phyloP scores from a whole-genome alignment of 2,888 invertebrate species.

The Sarcophaga caerulescens region DNA sequence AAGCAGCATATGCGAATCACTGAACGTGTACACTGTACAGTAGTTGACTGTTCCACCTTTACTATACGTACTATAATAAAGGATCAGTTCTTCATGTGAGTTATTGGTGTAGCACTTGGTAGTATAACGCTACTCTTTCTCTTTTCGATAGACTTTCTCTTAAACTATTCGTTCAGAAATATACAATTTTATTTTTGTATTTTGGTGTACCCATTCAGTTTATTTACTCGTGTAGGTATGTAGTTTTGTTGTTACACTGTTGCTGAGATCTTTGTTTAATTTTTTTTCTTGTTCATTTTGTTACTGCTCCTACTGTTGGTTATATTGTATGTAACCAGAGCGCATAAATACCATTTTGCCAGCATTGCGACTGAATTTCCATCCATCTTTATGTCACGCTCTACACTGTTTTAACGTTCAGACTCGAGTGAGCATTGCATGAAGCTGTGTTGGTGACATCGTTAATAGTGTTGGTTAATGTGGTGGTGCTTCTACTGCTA shows the following conservation, averaged over 20 bases:
- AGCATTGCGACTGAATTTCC: slow-evolving; percentile 67
- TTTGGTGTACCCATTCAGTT: slow-evolving; percentile 9
- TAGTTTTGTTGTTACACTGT: slow-evolving; percentile 1
- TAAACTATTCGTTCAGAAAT: background rate
- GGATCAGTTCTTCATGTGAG: background rate
- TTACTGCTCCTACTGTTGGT: slow-evolving; percentile 34
- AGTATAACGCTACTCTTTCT: slow-evolving; percentile 64
- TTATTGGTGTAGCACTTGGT: slow-evolving; percentile 57
- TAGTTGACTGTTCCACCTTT: background rate
- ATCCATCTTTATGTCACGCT: slow-evolving; percentile 69
- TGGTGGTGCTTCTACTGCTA: background rate
- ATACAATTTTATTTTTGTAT: background rate
- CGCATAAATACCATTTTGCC: slow-evolving; percentile 69
- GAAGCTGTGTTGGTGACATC: background rate
- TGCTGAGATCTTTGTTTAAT: slow-evolving; percentile 27
- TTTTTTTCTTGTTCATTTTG: background rate
- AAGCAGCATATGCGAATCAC: background rate
- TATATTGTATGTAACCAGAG: slow-evolving; percentile 58
- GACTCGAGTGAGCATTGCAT: background rate
- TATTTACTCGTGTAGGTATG: slow-evolving; percentile 24
- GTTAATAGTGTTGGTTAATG: slow-evolving; percentile 7
- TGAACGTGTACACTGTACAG: background rate
- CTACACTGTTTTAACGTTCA: slow-evolving; percentile 13
- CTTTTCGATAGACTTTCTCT: background rate
- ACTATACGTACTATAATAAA: background rate